Base-by-base conservation (phyloP, 53 echinoderm and acorn worm genomes). In the Holothuria scabra region DNA sequence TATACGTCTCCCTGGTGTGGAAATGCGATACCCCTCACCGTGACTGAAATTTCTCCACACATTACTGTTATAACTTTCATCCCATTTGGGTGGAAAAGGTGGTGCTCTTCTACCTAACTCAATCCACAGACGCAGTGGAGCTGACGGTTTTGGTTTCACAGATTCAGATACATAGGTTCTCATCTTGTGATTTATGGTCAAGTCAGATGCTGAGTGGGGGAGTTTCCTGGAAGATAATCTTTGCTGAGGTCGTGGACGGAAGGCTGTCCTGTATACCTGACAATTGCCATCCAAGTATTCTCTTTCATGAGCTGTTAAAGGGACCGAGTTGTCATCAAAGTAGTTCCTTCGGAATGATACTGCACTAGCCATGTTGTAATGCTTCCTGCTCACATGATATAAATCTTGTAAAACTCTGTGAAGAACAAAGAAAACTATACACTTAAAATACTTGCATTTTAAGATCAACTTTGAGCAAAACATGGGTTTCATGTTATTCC, bases 21-120 rank as follows among this genome's bases (percentile, higher is more conserved):
- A 74, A 31, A 87, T 72, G 4, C 83, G 70, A 46, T 89, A 91
- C 23, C 93, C 92, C 8, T 80, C 85, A 1, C 81, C 88, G 24
- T 86, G 84, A 56, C 96, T 91, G 41, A 92, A 96, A 56, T 96
- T 93, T 52, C 92, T 74, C 96, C 96, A 96, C n/a, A 96, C 88
- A 56, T 96, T 96, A 79, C 96, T 96, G 89, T 96, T 92, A 71
- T 94, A 96, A 7, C 86, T 84, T 23, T 83, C 71, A 60, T 96
- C 96, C 90, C 92, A 92, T 19, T 88, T 80, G 1, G 93, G 94
- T 9, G 94, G 96, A 65, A 92, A 96, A 7, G 96, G 96, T 3
- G 93, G 90, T 5, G 26, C 66, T 37, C 92, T 63, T 16, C 93
- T 86, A 2, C 96, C 90, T 21, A 89, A 58, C 52, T 93, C 91